These are phyloP conservation scores for Denticeps clupeoides DNA, from an alignment of 2,797 vertebrate genomes.

Conservation along the genomic window DNA sequence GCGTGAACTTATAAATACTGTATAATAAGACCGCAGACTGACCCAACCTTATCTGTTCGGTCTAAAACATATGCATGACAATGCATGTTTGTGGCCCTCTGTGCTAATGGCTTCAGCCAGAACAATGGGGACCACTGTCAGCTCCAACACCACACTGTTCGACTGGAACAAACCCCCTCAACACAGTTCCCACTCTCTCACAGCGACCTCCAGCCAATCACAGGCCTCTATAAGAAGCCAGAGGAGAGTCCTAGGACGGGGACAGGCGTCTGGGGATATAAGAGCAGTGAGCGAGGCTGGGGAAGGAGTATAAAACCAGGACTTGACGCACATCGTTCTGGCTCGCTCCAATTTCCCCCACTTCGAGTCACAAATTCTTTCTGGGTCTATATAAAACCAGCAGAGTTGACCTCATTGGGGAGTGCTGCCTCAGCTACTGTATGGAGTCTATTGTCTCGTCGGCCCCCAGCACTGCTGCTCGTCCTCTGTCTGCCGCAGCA, in stretches of 20 bases:
- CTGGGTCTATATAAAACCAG: slow-evolving; percentile 15
- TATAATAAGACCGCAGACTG: too few relatives aligned
- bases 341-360: neutral
- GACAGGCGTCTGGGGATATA: slow-evolving; percentile 26
- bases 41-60: too few relatives aligned
- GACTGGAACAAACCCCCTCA: slow-evolving; percentile 36
- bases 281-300: neutral
- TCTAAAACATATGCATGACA: slow-evolving; percentile 54
- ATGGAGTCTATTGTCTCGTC: slow-evolving; percentile 37
- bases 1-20: too few relatives aligned
- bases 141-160: slow-evolving; percentile 46
- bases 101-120: slow-evolving; percentile 35
- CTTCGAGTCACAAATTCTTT: slow-evolving; percentile 12
- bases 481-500: slow-evolving; percentile 26
- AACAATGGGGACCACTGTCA: slow-evolving; percentile 58
- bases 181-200: slow-evolving; percentile 32
- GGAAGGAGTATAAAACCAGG: slow-evolving; percentile 1
- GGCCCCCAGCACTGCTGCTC: slow-evolving; percentile 12
- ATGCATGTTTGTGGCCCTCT: slow-evolving; percentile 42
- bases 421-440: slow-evolving; percentile 20
- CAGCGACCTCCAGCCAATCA: slow-evolving; percentile 37
- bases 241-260: slow-evolving; percentile 31
- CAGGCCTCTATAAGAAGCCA: slow-evolving; percentile 3
- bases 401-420: slow-evolving; percentile 16
- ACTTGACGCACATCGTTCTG: neutral